phyloP scores from a whole-genome alignment of 2,797 vertebrate species.

The Siniperca scherzeri region DNA sequence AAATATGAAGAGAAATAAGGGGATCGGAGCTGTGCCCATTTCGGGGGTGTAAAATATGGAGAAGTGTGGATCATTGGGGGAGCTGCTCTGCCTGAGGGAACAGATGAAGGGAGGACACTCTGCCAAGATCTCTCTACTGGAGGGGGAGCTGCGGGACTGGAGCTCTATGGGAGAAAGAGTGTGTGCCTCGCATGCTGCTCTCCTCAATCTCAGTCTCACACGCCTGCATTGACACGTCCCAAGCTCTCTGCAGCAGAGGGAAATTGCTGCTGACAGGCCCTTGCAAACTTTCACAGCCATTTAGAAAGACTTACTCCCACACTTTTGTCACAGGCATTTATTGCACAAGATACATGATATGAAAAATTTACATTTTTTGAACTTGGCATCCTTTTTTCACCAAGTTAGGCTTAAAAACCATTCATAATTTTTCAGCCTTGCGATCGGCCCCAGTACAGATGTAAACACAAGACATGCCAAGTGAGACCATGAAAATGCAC shows the following conservation, averaged over 20 bases:
- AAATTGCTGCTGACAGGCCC: slow-evolving; percentile 85
- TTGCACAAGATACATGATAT: slow-evolving; percentile 83
- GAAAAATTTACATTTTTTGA: slow-evolving; percentile 82
- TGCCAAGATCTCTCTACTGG: slow-evolving; percentile 88
- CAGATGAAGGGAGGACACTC: slow-evolving; percentile 86
- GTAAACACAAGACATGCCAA: slow-evolving; percentile 79
- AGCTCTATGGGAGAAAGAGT: slow-evolving; percentile 84
- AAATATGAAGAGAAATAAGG: slow-evolving; percentile 85
- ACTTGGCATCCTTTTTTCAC: slow-evolving; percentile 78
- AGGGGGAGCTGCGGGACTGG: slow-evolving; percentile 82
- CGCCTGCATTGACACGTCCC: slow-evolving; percentile 83
- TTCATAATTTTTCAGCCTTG: slow-evolving; percentile 82
- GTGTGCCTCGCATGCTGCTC: slow-evolving; percentile 82
- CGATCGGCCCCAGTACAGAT: slow-evolving; percentile 76
- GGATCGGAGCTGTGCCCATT: slow-evolving; percentile 86
- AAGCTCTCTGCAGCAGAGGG: slow-evolving; percentile 81
- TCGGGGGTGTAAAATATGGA: slow-evolving; percentile 88
- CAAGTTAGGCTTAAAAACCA: slow-evolving; percentile 81
- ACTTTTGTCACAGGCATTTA: slow-evolving; percentile 87
- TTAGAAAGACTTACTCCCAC: slow-evolving; percentile 88
- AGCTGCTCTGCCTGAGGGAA: slow-evolving; percentile 87
- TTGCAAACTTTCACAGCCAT: slow-evolving; percentile 86
- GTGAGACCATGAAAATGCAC: slow-evolving; percentile 78
- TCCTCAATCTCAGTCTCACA: slow-evolving; percentile 86
- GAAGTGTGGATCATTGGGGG: slow-evolving; percentile 87